A percentile compares a stretch with the other conserved stretches of the same genome.
Evolutionary conservation across 2,888 invertebrate species (phyloP).

Genomic region (Lordiphosa fenestrarum): DNA sequence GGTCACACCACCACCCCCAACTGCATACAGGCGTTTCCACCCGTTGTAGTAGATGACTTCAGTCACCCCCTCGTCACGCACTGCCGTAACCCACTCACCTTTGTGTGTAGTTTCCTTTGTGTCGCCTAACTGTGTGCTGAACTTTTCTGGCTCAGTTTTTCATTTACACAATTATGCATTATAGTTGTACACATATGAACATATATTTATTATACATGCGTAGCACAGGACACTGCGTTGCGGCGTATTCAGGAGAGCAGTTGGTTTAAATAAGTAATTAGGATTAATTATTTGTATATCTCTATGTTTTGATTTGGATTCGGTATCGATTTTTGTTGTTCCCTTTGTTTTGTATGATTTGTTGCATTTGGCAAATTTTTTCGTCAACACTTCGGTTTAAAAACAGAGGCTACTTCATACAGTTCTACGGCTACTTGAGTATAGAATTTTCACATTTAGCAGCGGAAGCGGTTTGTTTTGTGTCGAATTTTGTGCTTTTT

Average conservation of each 20-base stretch:
- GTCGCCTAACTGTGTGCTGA: not conserved
- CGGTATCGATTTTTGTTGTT: slow-evolving; percentile 46
- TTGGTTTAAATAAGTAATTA: not conserved
- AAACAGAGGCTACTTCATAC: not conserved
- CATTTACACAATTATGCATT: not conserved
- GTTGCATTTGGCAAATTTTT: slow-evolving; percentile 7
- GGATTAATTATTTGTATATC: not conserved
- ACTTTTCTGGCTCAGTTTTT: not conserved
- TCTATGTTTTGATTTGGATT: slow-evolving; percentile 28
- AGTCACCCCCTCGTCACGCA: no score
- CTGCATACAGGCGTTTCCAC: no score
- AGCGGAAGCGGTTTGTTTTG: slow-evolving; percentile 3
- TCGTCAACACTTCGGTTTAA: slow-evolving; percentile 3
- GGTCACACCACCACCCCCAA: no score
- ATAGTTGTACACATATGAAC: not conserved
- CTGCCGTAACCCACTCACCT: not conserved
- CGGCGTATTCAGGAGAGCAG: no score
- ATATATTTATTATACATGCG: no score
- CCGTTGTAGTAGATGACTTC: no score
- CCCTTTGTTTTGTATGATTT: slow-evolving; percentile 17
- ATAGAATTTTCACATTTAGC: not conserved
- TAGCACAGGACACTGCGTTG: no score
- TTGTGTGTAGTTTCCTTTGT: slow-evolving; percentile 2
- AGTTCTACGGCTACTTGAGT: not conserved
- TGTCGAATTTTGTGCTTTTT: slow-evolving; percentile 3